phyloP scores from a whole-genome alignment of 2,113 vertebrate species.

The Merops nubicus region DNA sequence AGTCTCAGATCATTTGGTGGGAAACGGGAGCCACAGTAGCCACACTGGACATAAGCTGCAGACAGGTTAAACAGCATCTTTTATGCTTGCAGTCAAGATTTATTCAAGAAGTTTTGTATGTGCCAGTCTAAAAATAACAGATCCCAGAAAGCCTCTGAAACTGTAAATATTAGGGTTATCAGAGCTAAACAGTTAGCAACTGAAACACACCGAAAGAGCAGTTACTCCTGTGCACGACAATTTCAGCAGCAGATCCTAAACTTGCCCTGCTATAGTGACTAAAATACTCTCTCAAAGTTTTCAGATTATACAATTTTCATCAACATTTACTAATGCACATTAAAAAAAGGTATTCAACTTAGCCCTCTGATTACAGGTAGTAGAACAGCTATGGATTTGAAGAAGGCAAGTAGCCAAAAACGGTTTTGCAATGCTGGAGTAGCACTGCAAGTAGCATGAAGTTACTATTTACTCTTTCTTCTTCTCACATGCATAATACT shows the following conservation, averaged over 20 bases:
- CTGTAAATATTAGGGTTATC: slow-evolving; percentile 47
- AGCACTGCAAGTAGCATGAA: not conserved
- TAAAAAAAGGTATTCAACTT: not conserved
- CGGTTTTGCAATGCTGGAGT: not conserved
- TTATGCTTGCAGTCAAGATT: not conserved
- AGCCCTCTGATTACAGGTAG: not conserved
- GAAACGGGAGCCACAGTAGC: not conserved
- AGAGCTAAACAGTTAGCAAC: slow-evolving; percentile 8
- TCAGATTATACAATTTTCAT: not conserved
- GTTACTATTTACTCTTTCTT: not conserved
- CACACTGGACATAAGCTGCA: not conserved
- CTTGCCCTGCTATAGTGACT: not conserved
- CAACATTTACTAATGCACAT: not conserved
- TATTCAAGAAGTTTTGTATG: slow-evolving; percentile 3
- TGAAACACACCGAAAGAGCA: not conserved
- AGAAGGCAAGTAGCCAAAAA: not conserved
- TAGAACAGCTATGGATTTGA: not conserved
- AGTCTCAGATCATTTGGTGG: rapidly evolving
- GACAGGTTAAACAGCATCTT: not conserved
- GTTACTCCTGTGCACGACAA: not conserved
- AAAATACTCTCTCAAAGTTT: not conserved
- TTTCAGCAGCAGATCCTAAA: not conserved
- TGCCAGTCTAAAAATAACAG: not conserved
- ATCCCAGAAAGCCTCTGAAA: not conserved
- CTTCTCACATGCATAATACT: not conserved